These are phyloP conservation scores for Aphis gossypii DNA, from an alignment of 1,140 invertebrate species.

Conservation along the genomic window DNA sequence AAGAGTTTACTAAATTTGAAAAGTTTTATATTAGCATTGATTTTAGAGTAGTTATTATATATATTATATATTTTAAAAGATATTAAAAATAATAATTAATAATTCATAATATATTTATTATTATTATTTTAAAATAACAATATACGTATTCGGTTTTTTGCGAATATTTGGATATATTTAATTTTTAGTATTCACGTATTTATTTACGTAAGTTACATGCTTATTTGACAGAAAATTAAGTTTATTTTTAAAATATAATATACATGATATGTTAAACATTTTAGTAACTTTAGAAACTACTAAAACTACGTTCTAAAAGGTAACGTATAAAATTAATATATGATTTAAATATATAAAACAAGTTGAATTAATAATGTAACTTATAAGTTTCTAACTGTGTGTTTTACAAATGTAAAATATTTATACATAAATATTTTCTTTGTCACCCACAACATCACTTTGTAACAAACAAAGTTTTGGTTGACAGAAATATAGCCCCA, in stretches of 20 bases:
- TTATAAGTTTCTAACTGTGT: neutral
- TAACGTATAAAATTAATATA: neutral
- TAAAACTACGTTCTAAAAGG: neutral
- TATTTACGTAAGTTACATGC: neutral
- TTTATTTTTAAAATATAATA: neutral
- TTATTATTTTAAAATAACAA: neutral
- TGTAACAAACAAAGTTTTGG: neutral
- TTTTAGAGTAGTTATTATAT: neutral
- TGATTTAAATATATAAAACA: neutral
- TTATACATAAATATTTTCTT: neutral
- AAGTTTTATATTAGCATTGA: neutral
- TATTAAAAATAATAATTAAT: neutral
- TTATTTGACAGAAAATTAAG: neutral
- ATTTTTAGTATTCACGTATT: neutral
- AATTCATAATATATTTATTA: too few relatives aligned
- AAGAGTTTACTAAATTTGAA: neutral
- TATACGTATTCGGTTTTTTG: neutral
- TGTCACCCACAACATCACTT: neutral
- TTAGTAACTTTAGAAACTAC: neutral
- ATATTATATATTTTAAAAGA: neutral
- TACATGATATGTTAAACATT: neutral
- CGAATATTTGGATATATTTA: neutral
- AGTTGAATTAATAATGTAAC: conserved; percentile 8
- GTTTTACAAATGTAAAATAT: neutral
- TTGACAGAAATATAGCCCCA: neutral